These are phyloP conservation scores for Sphinx pinastri DNA, from an alignment of 2,888 invertebrate species.

Conservation along the genomic window DNA sequence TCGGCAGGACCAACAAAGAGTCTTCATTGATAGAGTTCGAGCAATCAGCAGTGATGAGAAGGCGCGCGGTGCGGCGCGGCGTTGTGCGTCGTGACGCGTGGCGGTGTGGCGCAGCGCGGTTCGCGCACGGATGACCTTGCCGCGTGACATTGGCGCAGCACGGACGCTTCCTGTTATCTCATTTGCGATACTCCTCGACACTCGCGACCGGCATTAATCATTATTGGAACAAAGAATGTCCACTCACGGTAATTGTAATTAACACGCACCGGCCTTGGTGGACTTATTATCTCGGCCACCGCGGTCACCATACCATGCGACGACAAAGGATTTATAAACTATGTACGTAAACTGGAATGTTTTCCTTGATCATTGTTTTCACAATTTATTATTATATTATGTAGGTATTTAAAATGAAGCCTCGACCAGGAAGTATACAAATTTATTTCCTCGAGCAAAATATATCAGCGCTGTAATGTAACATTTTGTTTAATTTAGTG, in stretches of 20 bases:
- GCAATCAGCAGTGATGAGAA: not conserved
- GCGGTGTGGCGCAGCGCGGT: slow-evolving; percentile 32
- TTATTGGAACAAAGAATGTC: slow-evolving; percentile 83
- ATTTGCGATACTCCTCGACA: slow-evolving; percentile 73
- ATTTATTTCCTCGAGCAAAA: not conserved
- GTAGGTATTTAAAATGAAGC: slow-evolving; percentile 45
- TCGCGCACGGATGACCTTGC: slow-evolving; percentile 61
- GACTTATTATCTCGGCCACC: slow-evolving; percentile 64
- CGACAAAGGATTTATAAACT: slow-evolving; percentile 73
- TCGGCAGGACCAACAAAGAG: too few species aligned
- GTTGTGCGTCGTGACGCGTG: not conserved
- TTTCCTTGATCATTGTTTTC: slow-evolving; percentile 74
- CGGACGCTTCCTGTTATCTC: slow-evolving; percentile 82
- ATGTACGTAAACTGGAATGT: slow-evolving; percentile 64
- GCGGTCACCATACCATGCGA: slow-evolving; percentile 55
- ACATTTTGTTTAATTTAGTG: not conserved
- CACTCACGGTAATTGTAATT: slow-evolving; percentile 83
- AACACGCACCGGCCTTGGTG: slow-evolving; percentile 71
- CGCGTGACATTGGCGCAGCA: slow-evolving; percentile 73
- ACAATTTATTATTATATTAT: slow-evolving; percentile 56
- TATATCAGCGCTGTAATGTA: not conserved
- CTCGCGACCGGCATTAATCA: slow-evolving; percentile 79
- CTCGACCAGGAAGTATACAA: slow-evolving; percentile 56
- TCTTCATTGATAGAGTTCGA: not conserved
- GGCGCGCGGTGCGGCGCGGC: not conserved